phyloP scores from a whole-genome alignment of 2,797 vertebrate species.

The Cheirogaleus major region DNA sequence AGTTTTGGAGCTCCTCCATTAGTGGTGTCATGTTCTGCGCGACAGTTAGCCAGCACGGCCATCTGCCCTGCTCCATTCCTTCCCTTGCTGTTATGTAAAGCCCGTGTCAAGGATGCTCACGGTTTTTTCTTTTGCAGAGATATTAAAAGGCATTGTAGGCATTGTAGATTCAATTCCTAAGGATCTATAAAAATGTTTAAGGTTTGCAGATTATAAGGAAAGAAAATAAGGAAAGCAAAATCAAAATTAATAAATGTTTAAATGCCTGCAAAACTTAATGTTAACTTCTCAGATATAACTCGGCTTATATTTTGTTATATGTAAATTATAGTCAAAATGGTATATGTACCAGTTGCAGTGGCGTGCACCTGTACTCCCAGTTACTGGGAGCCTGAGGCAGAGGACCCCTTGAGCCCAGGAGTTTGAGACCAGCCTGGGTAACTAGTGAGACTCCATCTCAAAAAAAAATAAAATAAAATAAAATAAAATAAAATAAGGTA shows the following conservation, averaged over 20 bases:
- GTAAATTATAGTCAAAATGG: background rate
- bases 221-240: background rate
- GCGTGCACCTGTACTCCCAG: too few relatives aligned
- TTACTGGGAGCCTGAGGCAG: too few relatives aligned
- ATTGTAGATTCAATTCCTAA: background rate
- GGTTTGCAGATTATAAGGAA: background rate
- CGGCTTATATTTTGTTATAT: background rate
- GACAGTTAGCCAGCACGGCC: background rate
- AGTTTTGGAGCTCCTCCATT: background rate
- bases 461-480: too few relatives aligned
- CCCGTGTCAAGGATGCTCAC: background rate
- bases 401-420: too few relatives aligned
- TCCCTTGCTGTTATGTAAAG: background rate
- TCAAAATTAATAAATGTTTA: slow-evolving; percentile 13
- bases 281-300: background rate
- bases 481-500: too few relatives aligned
- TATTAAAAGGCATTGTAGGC: background rate
- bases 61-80: background rate
- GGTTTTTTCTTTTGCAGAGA: background rate
- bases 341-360: background rate
- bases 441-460: background rate
- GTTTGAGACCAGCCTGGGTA: background rate
- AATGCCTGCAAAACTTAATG: background rate
- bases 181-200: background rate
- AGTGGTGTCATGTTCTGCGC: background rate